Conservation (phyloP, 2,797 vertebrate species). For the Choloepus didactylus region DNA sequence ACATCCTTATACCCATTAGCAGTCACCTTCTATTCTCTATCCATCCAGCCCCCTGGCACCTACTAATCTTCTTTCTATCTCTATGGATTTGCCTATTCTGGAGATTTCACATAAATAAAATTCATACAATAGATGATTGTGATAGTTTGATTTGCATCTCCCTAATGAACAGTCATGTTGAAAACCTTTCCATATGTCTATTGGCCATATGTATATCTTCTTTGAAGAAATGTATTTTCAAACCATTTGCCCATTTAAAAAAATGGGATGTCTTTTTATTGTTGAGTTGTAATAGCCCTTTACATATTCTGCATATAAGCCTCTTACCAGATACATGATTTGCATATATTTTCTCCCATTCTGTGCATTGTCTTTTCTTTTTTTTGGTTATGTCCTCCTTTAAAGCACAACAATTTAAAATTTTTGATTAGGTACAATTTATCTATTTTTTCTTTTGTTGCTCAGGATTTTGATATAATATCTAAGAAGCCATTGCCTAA, state of each 20-base stretch:
- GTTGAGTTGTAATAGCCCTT: not conserved
- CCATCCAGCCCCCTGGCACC: too few species aligned
- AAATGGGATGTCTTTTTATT: not conserved
- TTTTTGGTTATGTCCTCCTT: not conserved
- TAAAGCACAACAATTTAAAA: not conserved
- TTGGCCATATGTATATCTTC: not conserved
- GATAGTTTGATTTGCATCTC: not conserved
- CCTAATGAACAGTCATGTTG: not conserved
- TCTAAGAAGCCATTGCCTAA: not conserved
- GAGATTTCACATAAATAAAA: not conserved
- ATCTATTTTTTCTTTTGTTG: not conserved
- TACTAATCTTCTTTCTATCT: not conserved
- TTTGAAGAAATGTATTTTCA: not conserved
- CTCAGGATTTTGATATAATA: not conserved
- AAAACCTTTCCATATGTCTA: not conserved
- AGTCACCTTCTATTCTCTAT: not conserved
- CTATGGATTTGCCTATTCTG: not conserved
- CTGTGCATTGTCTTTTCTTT: not conserved
- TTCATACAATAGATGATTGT: too few species aligned
- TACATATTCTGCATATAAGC: not conserved
- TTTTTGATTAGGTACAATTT: not conserved
- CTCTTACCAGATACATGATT: not conserved
- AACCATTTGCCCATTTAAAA: not conserved
- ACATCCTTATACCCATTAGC: not conserved
- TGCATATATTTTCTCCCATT: not conserved